Percentiles rank a stretch among this genome's conserved stretches.
Evolutionary conservation across 2,888 invertebrate genomes (phyloP).

Genomic region (Philhelius pedissequus): DNA sequence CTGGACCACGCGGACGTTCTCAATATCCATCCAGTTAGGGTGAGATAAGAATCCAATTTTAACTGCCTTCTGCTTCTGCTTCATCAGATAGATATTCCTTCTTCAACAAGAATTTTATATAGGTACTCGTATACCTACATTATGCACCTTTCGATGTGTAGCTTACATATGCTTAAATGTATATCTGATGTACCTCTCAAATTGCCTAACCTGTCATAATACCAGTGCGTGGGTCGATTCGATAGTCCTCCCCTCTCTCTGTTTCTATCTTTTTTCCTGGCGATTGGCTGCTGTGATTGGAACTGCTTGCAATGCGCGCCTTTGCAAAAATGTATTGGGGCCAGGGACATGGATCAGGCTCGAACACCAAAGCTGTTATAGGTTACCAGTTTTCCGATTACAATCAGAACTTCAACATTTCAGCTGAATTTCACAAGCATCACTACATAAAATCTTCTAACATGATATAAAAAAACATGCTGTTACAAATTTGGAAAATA

Average conservation of each 20-base stretch:
- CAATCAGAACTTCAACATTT: slow-evolving; percentile 22
- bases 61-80: slow-evolving; percentile 13
- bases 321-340: slow-evolving; percentile 56
- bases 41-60: slow-evolving; percentile 40
- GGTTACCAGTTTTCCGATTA: slow-evolving; percentile 47
- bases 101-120: neutral
- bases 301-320: slow-evolving; percentile 19
- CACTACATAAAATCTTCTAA: no score
- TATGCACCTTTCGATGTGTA: neutral
- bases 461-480: no score
- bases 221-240: slow-evolving; percentile 23
- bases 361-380: slow-evolving; percentile 43
- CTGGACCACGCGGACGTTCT: neutral
- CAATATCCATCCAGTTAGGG: neutral
- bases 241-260: neutral
- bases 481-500: no score
- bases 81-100: slow-evolving; percentile 24
- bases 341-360: slow-evolving; percentile 43
- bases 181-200: neutral
- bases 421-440: neutral
- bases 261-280: neutral
- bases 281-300: neutral
- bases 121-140: no score
- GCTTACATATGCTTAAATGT: no score
- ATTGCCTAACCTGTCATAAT: slow-evolving; percentile 29